Conservation (phyloP, 2,113 vertebrate species). For the Elephas maximus region DNA sequence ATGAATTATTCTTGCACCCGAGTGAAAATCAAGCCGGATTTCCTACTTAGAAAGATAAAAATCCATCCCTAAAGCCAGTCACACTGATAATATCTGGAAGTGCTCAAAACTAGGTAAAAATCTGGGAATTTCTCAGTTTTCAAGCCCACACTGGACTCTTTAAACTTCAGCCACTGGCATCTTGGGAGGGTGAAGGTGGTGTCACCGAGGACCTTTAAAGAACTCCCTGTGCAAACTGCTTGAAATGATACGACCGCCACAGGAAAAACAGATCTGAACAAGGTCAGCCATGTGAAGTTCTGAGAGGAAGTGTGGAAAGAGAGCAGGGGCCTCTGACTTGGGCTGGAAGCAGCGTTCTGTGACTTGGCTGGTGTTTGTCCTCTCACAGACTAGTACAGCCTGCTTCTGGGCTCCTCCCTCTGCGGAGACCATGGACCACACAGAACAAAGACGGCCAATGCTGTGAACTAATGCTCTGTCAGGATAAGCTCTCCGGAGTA, state of each 20-base stretch:
- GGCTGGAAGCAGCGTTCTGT: constrained; percentile 26
- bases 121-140: constrained; percentile 13
- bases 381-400: background rate
- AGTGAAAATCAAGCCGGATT: constrained; percentile 54
- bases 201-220: background rate
- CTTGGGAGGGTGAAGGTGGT: background rate
- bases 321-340: background rate
- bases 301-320: constrained; percentile 68
- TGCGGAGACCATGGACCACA: constrained; percentile 68
- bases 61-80: background rate
- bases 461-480: constrained; percentile 48
- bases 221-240: constrained; percentile 60
- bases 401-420: constrained; percentile 10
- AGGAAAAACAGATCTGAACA: constrained; percentile 51
- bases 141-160: background rate
- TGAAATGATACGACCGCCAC: constrained; percentile 47
- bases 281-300: constrained; percentile 65
- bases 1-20: background rate
- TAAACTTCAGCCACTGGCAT: background rate
- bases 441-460: constrained; percentile 62
- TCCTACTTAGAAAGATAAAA: constrained; percentile 52
- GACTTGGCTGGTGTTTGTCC: constrained; percentile 42
- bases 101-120: background rate
- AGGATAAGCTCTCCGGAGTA: constrained; percentile 62
- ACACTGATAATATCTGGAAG: constrained; percentile 23